Conservation (phyloP, 2,113 vertebrate genomes). For the Chascanopsetta lugubris region DNA sequence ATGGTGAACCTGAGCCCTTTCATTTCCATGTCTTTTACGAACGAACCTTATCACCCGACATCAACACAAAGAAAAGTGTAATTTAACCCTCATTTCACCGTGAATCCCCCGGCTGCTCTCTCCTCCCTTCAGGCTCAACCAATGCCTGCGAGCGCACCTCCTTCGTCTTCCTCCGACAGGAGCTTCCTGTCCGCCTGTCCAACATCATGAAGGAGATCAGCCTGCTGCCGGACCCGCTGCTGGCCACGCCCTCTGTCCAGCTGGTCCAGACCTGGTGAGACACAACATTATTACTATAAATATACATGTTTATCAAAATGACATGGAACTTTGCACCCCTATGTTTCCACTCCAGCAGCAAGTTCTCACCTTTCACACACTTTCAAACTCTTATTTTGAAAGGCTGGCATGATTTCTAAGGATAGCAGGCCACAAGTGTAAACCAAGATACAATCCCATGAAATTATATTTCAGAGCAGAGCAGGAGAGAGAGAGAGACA, state of each 20-base stretch:
- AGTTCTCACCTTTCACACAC: background rate
- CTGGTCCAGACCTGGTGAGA: conserved; percentile 90
- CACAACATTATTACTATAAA: too few relatives aligned
- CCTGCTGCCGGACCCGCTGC: conserved; percentile 84
- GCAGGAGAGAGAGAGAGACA: background rate
- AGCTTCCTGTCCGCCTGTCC: conserved; percentile 89
- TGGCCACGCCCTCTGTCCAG: conserved; percentile 87
- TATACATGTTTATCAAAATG: background rate
- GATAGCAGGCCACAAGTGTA: conserved; percentile 1
- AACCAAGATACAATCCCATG: background rate
- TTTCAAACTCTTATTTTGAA: background rate
- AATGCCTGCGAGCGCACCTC: conserved; percentile 93
- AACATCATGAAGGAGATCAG: conserved; percentile 96
- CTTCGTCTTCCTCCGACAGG: conserved; percentile 88
- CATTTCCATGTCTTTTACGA: background rate
- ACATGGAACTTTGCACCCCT: background rate
- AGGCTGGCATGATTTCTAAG: background rate
- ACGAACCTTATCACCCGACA: too few relatives aligned
- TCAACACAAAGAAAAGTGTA: background rate
- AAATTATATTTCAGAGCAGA: background rate
- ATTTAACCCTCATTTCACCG: background rate
- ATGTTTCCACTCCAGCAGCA: background rate
- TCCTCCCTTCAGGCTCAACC: conserved; percentile 79
- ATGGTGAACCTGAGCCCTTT: background rate
- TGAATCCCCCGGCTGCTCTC: too few relatives aligned